Evolutionary conservation across 2,888 invertebrate genomes (phyloP), one percentile per base, ranked within the genome.

Genomic region (Oscheius myriophilus): DNA sequence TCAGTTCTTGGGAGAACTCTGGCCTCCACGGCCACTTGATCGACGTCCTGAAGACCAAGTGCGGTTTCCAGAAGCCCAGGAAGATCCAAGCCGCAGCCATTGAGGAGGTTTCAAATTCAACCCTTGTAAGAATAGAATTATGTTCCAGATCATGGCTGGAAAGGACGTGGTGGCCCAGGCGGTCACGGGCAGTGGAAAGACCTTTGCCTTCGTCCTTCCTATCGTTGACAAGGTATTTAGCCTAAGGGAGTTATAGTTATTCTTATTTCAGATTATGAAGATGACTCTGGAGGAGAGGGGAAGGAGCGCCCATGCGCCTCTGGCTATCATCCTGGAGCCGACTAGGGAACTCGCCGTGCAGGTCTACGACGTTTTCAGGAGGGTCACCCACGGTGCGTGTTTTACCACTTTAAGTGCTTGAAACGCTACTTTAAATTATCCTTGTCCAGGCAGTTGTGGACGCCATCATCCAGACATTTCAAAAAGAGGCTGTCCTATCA

Each of bases 181-280:
- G 0, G 96, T 97, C 87, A 98, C 97, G 9, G 97, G 97, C 0
- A 96, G 96, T 0, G 97, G 97, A 16, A 97, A 97, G 89, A 96
- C 96, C 0, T 96, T 95, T 0, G 96, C 96, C 0, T 97, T 95
- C 86, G 87, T 96, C 25, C 87, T 97, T 46, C 97, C 97, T 0
- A 94, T 96, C 2, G 90, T 97, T 45, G 90, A 93, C 79, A 79
- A 83, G 41, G 87, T 88, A 1, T 41, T 23, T 21, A 57, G n/a
- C n/a, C 57, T 18, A 57, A 11, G 23, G 33, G 57, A 53, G 21
- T 9, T 16, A 53, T 4, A 53, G 23, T 9, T 21, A 53, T 25
- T 49, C 18, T 49, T 3, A 21, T 23, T 18, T 2, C 23, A 18
- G 18, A 23, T 49, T 49, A 21, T 18, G 18, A 18, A 21, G 11